phyloP scores from a whole-genome alignment of 2,113 vertebrate species.

The Tragelaphus buxtoni region DNA sequence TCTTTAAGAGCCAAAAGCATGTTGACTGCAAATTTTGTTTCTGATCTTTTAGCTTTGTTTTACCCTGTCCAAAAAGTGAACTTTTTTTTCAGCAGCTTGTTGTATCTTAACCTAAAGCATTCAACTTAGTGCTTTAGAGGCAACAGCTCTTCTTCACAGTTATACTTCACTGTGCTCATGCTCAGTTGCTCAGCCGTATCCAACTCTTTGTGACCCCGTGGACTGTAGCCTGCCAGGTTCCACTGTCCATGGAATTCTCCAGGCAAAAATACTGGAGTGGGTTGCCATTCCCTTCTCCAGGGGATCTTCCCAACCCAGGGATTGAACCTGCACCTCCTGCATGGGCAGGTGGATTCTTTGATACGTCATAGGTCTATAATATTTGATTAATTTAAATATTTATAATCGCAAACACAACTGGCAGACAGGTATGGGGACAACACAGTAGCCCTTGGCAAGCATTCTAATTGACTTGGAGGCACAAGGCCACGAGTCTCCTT shows the following conservation, averaged over 20 bases:
- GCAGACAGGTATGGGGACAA: background rate
- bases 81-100: background rate
- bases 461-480: background rate
- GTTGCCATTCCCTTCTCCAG: background rate
- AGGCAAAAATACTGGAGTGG: background rate
- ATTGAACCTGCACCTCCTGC: background rate
- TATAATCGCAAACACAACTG: background rate
- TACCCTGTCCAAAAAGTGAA: background rate
- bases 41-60: slow-evolving; percentile 23
- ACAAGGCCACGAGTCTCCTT: background rate
- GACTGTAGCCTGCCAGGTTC: background rate
- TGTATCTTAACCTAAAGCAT: slow-evolving; percentile 10
- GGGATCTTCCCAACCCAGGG: background rate
- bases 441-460: background rate
- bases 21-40: background rate
- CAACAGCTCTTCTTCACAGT: background rate
- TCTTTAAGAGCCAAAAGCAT: background rate
- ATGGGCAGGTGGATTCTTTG: background rate
- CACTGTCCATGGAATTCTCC: background rate
- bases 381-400: slow-evolving; percentile 24
- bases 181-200: accelerated
- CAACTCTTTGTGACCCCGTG: background rate
- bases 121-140: background rate
- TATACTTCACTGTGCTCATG: background rate
- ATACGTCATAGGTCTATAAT: background rate